Evolutionary conservation across 2,888 invertebrate species (phyloP).

Genomic region (Tipula unca): DNA sequence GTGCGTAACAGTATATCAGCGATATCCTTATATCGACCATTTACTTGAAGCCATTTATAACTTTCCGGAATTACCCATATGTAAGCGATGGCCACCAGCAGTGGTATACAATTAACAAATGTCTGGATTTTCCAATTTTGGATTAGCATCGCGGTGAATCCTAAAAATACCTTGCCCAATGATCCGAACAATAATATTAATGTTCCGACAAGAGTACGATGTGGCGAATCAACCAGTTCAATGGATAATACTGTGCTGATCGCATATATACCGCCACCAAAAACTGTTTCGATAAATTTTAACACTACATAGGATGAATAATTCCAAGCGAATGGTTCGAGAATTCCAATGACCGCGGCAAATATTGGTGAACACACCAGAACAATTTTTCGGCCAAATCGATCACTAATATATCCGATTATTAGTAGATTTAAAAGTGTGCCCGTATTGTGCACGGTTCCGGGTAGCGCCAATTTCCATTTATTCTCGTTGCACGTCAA

Average conservation of each 20-base stretch:
- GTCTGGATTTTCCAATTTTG: slow-evolving; percentile 61
- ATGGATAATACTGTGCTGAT: slow-evolving; percentile 61
- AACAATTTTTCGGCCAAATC: neutral
- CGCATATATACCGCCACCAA: slow-evolving; percentile 58
- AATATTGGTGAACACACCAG: neutral
- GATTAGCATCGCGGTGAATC: slow-evolving; percentile 55
- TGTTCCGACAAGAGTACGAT: slow-evolving; percentile 58
- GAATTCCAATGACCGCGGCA: neutral
- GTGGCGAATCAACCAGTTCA: slow-evolving; percentile 65
- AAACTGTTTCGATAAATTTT: slow-evolving; percentile 56
- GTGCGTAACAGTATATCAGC: slow-evolving; percentile 29
- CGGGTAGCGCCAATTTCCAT: neutral
- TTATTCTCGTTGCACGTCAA: neutral
- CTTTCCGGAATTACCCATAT: slow-evolving; percentile 64
- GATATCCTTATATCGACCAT: slow-evolving; percentile 38
- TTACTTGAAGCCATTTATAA: slow-evolving; percentile 64
- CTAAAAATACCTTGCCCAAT: slow-evolving; percentile 57
- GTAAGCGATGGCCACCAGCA: slow-evolving; percentile 58
- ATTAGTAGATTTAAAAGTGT: neutral
- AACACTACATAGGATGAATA: neutral
- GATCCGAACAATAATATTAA: slow-evolving; percentile 61
- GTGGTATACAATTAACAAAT: slow-evolving; percentile 55
- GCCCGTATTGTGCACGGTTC: neutral
- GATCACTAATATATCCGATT: neutral
- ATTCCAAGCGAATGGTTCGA: neutral